A percentile compares a stretch with the other conserved stretches of the same genome.
phyloP scores from a whole-genome alignment of 1,140 invertebrate genomes.

The Drosophila mojavensis region DNA sequence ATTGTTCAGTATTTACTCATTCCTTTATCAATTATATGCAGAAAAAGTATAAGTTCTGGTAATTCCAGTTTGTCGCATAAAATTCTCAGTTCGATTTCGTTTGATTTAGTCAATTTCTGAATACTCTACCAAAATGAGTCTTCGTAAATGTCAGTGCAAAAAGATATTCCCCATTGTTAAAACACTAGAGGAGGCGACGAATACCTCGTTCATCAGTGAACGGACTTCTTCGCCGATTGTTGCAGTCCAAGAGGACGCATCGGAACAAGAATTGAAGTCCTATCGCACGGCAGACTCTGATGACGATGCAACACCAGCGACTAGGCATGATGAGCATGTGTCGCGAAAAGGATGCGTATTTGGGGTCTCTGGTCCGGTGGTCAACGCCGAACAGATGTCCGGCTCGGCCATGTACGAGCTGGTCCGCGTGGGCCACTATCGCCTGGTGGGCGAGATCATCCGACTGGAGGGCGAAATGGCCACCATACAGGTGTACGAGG shows the following conservation, averaged over 20 bases:
- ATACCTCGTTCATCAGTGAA: conserved; percentile 3
- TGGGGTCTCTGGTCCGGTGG: conserved; percentile 95
- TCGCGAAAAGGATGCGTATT: conserved; percentile 91
- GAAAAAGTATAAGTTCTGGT: too few species aligned
- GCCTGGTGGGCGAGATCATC: conserved; percentile 91
- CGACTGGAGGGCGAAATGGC: conserved; percentile 87
- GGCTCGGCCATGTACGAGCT: conserved; percentile 87
- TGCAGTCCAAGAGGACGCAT: rapidly evolving
- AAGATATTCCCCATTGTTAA: neutral
- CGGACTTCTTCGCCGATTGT: neutral
- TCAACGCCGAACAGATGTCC: conserved; percentile 77
- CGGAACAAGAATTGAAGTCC: neutral
- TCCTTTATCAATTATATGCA: too few species aligned
- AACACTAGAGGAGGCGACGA: neutral
- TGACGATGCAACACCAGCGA: too few species aligned
- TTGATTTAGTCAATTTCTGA: neutral
- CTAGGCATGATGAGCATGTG: neutral
- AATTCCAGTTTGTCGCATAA: neutral
- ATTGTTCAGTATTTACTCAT: too few species aligned
- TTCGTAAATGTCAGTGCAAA: neutral
- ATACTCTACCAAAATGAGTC: neutral
- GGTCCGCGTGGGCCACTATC: conserved; percentile 89
- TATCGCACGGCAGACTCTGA: too few species aligned
- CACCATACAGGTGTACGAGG: conserved; percentile 90
- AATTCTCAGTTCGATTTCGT: neutral